Evolutionary conservation across 2,888 invertebrate genomes (phyloP).

Genomic region (Saturnia pavonia): DNA sequence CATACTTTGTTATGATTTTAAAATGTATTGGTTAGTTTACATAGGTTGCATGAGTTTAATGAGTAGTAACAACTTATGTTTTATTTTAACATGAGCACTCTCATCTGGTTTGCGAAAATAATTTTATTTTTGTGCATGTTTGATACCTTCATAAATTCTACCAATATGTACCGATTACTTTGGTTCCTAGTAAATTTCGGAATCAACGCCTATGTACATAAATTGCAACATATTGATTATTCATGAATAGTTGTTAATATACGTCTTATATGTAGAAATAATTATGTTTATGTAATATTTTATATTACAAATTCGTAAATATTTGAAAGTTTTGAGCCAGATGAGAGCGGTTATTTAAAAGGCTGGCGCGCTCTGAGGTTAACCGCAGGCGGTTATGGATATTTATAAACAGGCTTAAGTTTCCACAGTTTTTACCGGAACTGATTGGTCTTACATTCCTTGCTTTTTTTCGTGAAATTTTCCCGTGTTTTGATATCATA

Average conservation of each 20-base stretch:
- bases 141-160: too few species aligned
- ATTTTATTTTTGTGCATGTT: not conserved
- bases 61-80: not conserved
- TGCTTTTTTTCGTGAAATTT: not conserved
- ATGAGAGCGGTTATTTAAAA: not conserved
- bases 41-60: not conserved
- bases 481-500: too few species aligned
- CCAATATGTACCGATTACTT: too few species aligned
- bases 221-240: too few species aligned
- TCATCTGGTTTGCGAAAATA: not conserved
- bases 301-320: not conserved
- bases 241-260: too few species aligned
- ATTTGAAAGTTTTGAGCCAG: not conserved
- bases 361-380: not conserved
- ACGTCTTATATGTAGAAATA: not conserved
- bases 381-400: not conserved
- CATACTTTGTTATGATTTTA: not conserved
- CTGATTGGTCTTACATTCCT: not conserved
- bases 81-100: not conserved
- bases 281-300: not conserved
- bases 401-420: not conserved
- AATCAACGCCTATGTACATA: too few species aligned
- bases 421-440: not conserved
- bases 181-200: too few species aligned
- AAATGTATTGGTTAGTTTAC: not conserved